phyloP scores from a whole-genome alignment of 2,888 invertebrate species.

The Macropis europaea region DNA sequence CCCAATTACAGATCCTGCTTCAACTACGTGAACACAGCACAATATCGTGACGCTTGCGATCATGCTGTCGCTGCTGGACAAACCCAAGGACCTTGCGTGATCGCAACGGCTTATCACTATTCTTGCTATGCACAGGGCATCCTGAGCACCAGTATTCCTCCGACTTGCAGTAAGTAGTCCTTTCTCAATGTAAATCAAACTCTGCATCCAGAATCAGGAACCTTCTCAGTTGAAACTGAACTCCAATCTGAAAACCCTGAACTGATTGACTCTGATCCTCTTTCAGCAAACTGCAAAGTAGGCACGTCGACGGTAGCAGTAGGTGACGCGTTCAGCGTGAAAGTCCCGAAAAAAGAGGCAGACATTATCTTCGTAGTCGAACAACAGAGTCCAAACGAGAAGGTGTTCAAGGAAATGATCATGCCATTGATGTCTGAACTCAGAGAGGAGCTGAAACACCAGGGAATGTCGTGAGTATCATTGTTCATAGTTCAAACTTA shows the following conservation, averaged over 20 bases:
- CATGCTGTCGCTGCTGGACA: slow-evolving; percentile 82
- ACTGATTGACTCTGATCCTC: not conserved
- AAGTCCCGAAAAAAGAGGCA: slow-evolving; percentile 87
- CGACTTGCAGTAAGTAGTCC: slow-evolving; percentile 82
- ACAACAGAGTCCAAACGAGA: slow-evolving; percentile 83
- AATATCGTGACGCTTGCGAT: slow-evolving; percentile 88
- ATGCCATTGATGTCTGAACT: slow-evolving; percentile 84
- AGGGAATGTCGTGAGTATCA: slow-evolving; percentile 83
- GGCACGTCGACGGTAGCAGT: slow-evolving; percentile 81
- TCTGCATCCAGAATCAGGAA: not conserved
- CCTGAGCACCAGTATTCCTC: slow-evolving; percentile 83
- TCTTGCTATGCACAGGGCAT: slow-evolving; percentile 84
- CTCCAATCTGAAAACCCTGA: too few species aligned
- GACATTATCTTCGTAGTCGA: slow-evolving; percentile 92
- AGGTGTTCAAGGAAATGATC: slow-evolving; percentile 84
- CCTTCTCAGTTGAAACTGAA: too few species aligned
- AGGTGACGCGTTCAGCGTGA: slow-evolving; percentile 85
- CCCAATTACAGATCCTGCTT: slow-evolving; percentile 79
- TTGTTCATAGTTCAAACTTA: not conserved
- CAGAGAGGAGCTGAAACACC: slow-evolving; percentile 83
- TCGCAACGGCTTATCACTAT: slow-evolving; percentile 86
- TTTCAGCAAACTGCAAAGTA: slow-evolving; percentile 80
- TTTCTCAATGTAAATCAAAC: not conserved
- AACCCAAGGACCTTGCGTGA: slow-evolving; percentile 84
- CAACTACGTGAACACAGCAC: slow-evolving; percentile 79